Evolutionary conservation across 2,113 vertebrate genomes (phyloP), one percentile per base, ranked within the genome.

Genomic region (Regulus satrapa): DNA sequence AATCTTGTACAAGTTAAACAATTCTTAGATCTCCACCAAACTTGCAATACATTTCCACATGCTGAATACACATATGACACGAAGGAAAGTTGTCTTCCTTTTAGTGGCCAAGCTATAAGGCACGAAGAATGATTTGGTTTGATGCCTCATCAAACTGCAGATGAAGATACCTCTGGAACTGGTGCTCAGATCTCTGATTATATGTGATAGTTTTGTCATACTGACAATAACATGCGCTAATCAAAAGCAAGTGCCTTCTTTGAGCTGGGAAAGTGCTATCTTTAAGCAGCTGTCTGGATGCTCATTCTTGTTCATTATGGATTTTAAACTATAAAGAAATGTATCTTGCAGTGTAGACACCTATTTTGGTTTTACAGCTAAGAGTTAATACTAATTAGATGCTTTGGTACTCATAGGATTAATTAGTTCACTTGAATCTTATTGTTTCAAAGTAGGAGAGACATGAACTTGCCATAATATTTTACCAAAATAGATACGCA

Each of bases 371-470:
- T 92, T 97, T 92, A 97, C 32, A 43, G 91, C 89, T 95, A 90
- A 94, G 86, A 89, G 90, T 96, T 97, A 97, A 97, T 91, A 88
- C 43, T 96, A 97, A 97, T 98, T 95, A 96, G 94, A 83, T 85
- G 79, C 87, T 96, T 97, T 92, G 93, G 75, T 96, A 94, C 93
- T 96, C 92, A 87, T 20, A 91, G 66, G 69, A 90, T 97, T 97
- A 98, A 97, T 97, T 97, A 96, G 96, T 94, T 97, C 79, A 88
- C 64, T 97, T 96, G 74, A 94, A 92, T 92, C 89, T 94, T 97
- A 95, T 92, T 98, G 79, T 98, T 98, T 97, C 86, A 80, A 95
- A 96, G 84, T 45, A 92, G 55, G 94, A 81, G 90, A 85, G 79
- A 95, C 88, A 86, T 76, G 93, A 96, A 96, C 95, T 93, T 97